Percentiles rank a stretch among this genome's conserved stretches.
These are phyloP conservation scores for Lanius collurio DNA, from an alignment of 2,113 vertebrate genomes.

Conservation along the genomic window DNA sequence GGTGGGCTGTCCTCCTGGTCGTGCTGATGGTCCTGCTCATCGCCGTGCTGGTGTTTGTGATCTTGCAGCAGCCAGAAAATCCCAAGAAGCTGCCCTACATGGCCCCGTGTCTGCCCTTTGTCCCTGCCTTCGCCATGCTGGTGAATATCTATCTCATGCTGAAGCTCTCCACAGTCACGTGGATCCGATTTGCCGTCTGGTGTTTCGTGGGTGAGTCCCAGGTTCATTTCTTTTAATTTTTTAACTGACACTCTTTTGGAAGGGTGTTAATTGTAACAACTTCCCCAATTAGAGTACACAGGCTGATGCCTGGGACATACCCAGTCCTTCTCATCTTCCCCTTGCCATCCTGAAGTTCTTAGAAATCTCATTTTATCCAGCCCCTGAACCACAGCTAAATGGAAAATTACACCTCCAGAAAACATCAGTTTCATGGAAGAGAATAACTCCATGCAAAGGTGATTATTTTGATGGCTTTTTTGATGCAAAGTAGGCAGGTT, in stretches of 20 bases:
- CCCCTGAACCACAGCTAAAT: neutral
- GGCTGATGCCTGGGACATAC: neutral
- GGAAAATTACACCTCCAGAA: conserved; percentile 28
- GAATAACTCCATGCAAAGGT: neutral
- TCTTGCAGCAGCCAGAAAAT: conserved; percentile 93
- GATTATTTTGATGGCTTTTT: neutral
- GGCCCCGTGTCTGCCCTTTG: conserved; percentile 94
- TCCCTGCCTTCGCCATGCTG: conserved; percentile 92
- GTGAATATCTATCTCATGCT: conserved; percentile 99
- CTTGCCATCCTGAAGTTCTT: neutral
- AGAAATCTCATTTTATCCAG: neutral
- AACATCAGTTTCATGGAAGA: neutral
- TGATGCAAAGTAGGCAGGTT: neutral
- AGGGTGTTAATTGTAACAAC: neutral
- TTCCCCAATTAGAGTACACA: neutral
- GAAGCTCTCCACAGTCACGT: conserved; percentile 93
- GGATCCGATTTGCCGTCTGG: conserved; percentile 94
- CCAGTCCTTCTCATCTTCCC: neutral
- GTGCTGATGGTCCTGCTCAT: conserved; percentile 81
- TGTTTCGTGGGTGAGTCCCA: conserved; percentile 89
- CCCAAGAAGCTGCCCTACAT: conserved; percentile 90
- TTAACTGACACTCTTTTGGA: neutral
- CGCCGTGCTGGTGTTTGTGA: conserved; percentile 78
- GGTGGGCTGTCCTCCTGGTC: conserved; percentile 83
- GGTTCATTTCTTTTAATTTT: neutral